Percentiles rank a stretch among this genome's conserved stretches.
Conservation (phyloP, 2,797 vertebrate genomes). For the Leontopithecus rosalia region DNA sequence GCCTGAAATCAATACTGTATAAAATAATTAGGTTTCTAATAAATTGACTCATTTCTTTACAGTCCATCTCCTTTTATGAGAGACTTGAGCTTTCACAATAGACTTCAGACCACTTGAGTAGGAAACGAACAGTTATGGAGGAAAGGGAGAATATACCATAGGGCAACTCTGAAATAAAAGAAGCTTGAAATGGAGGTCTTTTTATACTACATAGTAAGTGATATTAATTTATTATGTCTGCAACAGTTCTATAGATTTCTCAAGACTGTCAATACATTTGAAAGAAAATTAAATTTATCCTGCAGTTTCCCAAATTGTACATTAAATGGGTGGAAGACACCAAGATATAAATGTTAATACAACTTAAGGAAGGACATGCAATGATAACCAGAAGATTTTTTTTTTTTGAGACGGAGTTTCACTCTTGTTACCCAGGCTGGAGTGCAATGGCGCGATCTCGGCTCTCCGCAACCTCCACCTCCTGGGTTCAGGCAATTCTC, state of each 20-base stretch:
- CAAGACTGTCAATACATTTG: not conserved
- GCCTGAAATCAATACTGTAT: not conserved
- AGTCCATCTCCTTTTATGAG: not conserved
- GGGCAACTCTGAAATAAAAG: not conserved
- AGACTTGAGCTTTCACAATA: not conserved
- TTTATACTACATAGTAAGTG: not conserved
- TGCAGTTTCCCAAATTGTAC: not conserved
- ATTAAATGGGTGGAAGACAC: not conserved
- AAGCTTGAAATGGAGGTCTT: not conserved
- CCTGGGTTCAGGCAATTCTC: too few species aligned
- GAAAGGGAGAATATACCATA: not conserved
- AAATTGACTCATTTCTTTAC: not conserved
- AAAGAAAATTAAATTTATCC: slow-evolving; percentile 10
- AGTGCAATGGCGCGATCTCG: too few species aligned
- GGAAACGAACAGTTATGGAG: not conserved
- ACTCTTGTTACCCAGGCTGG: too few species aligned
- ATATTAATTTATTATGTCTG: not conserved
- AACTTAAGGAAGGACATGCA: not conserved
- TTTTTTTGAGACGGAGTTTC: too few species aligned
- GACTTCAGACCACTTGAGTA: not conserved
- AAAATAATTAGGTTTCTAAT: slow-evolving; percentile 2
- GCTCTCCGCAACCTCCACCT: too few species aligned
- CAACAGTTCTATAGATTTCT: not conserved
- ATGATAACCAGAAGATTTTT: not conserved
- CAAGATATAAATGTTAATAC: not conserved